phyloP scores from a whole-genome alignment of 1,140 invertebrate genomes.

The Reticulitermes speratus region DNA sequence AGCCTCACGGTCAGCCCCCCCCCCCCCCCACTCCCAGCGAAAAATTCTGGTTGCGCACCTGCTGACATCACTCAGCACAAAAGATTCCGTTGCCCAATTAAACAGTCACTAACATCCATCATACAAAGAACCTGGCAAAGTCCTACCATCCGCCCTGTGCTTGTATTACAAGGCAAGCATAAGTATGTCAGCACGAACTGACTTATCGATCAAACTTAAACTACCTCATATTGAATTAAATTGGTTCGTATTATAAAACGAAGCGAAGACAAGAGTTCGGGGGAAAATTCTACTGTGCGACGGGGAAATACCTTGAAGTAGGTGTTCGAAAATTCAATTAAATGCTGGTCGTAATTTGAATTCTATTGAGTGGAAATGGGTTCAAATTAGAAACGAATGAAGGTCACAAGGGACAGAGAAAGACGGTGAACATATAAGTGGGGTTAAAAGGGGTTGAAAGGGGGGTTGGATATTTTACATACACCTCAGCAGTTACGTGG shows the following conservation, averaged over 20 bases:
- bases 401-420: background rate
- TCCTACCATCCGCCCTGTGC: no score
- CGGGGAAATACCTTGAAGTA: background rate
- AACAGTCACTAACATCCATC: no score
- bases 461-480: background rate
- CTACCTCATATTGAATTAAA: no score
- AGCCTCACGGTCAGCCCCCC: no score
- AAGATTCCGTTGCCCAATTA: no score
- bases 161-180: no score
- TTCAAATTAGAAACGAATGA: conserved; percentile 9
- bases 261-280: background rate
- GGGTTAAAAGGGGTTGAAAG: background rate
- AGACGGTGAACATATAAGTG: background rate
- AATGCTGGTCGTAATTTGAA: conserved; percentile 10
- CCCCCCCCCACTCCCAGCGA: no score
- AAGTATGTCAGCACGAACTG: no score
- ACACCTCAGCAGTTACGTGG: background rate
- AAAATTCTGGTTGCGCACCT: no score
- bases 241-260: background rate
- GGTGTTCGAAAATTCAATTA: conserved; percentile 13
- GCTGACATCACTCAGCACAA: no score
- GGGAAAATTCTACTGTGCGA: background rate
- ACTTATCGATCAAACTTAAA: no score
- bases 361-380: conserved; percentile 15
- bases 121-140: no score